Percentiles rank a stretch among this genome's conserved stretches.
phyloP scores from a whole-genome alignment of 2,797 vertebrate genomes.

The Salarias fasciatus region DNA sequence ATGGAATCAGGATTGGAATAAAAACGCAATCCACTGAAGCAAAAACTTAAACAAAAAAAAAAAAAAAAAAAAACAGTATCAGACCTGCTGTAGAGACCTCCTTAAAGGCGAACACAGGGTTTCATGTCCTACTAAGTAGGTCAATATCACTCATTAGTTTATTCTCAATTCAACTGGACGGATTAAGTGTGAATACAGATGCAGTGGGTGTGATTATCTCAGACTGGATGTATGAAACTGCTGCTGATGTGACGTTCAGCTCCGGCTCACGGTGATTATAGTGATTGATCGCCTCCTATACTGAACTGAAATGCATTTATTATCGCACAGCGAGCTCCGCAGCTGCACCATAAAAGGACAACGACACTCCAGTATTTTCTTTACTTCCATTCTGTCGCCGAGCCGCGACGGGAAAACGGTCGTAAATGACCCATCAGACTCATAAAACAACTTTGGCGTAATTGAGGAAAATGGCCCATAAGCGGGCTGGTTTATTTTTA shows the following conservation, averaged over 20 bases:
- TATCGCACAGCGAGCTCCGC: neutral
- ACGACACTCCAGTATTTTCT: constrained; percentile 1
- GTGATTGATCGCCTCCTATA: constrained; percentile 55
- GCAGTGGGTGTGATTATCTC: constrained; percentile 51
- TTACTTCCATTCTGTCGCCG: constrained; percentile 1
- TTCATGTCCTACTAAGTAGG: constrained; percentile 14
- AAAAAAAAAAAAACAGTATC: too few species aligned
- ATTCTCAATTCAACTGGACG: constrained; percentile 14
- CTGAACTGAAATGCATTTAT: constrained; percentile 22
- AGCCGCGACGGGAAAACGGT: constrained; percentile 7
- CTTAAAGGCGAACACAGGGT: constrained; percentile 16
- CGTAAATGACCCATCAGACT: constrained; percentile 38
- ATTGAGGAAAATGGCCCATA: constrained; percentile 33
- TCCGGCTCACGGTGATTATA: constrained; percentile 48
- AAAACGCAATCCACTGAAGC: neutral
- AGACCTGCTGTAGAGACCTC: constrained; percentile 11
- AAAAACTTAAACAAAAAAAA: too few species aligned
- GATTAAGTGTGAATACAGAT: constrained; percentile 33
- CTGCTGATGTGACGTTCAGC: constrained; percentile 53
- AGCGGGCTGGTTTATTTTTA: constrained; percentile 43
- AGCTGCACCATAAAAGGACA: constrained; percentile 20
- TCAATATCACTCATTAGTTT: constrained; percentile 38
- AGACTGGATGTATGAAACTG: constrained; percentile 62
- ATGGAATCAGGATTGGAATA: too few species aligned
- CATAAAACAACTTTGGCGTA: constrained; percentile 43